phyloP scores from a whole-genome alignment of 2,113 vertebrate species.

The Periophthalmus modestus region DNA sequence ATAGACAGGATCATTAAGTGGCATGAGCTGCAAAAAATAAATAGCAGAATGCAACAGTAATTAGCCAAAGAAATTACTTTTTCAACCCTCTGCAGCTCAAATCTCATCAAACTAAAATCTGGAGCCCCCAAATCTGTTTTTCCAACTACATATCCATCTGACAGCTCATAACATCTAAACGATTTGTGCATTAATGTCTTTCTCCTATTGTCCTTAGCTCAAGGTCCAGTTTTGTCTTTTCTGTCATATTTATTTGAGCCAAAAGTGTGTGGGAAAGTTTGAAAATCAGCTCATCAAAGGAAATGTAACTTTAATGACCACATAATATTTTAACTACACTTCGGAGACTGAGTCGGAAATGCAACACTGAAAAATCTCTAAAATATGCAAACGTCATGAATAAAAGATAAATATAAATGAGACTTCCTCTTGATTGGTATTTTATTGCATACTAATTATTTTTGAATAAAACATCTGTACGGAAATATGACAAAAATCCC shows the following conservation, averaged over 20 bases:
- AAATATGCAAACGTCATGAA: neutral
- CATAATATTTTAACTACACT: neutral
- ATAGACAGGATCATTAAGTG: too few relatives aligned
- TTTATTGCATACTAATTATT: conserved; percentile 10
- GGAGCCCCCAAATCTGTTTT: too few relatives aligned
- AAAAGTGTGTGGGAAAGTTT: neutral
- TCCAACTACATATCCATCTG: too few relatives aligned
- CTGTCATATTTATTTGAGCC: too few relatives aligned
- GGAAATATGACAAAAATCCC: neutral
- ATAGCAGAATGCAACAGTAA: too few relatives aligned
- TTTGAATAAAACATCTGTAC: neutral
- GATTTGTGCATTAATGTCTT: too few relatives aligned
- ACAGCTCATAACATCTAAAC: too few relatives aligned
- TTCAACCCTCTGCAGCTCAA: too few relatives aligned
- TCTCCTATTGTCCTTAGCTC: too few relatives aligned
- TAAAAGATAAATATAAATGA: conserved; percentile 1
- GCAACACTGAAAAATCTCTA: neutral
- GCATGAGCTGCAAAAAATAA: too few relatives aligned
- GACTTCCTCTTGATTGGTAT: conserved; percentile 4
- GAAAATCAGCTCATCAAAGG: neutral
- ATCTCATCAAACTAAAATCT: too few relatives aligned
- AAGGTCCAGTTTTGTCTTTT: neutral
- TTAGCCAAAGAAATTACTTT: too few relatives aligned
- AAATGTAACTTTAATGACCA: neutral
- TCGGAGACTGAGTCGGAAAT: neutral